Percentiles rank a stretch among this genome's conserved stretches.
These are phyloP conservation scores for Anoncus sp. DNA, from an alignment of 2,888 invertebrate genomes.

Conservation along the genomic window DNA sequence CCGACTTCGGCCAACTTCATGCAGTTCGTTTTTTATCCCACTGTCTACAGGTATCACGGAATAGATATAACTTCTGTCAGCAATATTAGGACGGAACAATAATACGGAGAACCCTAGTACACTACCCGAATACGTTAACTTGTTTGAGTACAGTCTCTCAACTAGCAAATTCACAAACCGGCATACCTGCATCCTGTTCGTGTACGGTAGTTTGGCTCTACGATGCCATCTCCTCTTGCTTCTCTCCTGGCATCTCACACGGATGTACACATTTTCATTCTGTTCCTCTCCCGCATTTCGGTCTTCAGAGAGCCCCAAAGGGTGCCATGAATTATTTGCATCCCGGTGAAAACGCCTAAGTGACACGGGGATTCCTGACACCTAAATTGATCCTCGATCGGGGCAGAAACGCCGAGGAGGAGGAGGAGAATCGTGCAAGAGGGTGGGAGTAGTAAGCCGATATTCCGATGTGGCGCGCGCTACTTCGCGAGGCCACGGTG, in stretches of 20 bases:
- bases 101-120: not conserved
- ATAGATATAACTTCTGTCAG: constrained; percentile 8
- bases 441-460: constrained; percentile 21
- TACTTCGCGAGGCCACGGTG: constrained; percentile 23
- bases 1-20: constrained; percentile 13
- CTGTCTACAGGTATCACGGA: not conserved
- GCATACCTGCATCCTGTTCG: constrained; percentile 14
- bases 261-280: constrained; percentile 46
- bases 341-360: constrained; percentile 81
- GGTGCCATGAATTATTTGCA: constrained; percentile 78
- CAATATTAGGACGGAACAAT: not conserved
- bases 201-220: not conserved
- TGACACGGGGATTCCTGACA: constrained; percentile 81
- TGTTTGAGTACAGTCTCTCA: not conserved
- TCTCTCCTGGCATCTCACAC: constrained; percentile 36
- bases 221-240: not conserved
- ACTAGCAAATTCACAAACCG: constrained; percentile 2
- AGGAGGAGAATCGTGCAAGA: constrained; percentile 27
- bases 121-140: constrained; percentile 6
- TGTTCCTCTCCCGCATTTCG: constrained; percentile 56
- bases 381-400: constrained; percentile 81
- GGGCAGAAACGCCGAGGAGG: constrained; percentile 31
- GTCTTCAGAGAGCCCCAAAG: constrained; percentile 58
- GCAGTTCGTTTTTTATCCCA: constrained; percentile 19
- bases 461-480: constrained; percentile 10